Conservation (phyloP, 2,113 vertebrate species). For the Podarcis raffonei region DNA sequence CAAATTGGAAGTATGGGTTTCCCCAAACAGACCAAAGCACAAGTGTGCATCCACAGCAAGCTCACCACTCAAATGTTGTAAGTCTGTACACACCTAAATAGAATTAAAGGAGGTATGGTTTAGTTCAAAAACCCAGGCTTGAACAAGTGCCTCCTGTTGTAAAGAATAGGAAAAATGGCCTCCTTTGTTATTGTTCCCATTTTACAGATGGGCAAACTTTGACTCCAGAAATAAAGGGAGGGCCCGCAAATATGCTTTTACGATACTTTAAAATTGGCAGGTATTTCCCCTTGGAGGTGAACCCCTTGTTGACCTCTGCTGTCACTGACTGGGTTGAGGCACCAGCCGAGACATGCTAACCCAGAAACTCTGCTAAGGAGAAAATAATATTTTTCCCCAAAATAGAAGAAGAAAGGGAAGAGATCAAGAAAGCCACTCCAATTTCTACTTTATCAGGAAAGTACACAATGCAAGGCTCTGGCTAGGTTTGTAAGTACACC, state of each 20-base stretch:
- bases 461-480: not conserved
- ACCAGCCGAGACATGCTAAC: not conserved
- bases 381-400: not conserved
- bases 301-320: constrained; percentile 5
- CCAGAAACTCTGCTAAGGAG: not conserved
- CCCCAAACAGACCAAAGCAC: not conserved
- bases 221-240: not conserved
- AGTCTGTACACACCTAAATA: not conserved
- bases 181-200: not conserved
- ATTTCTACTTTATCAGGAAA: not conserved
- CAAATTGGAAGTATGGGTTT: not conserved
- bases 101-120: not conserved
- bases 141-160: not conserved
- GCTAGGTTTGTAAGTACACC: not conserved
- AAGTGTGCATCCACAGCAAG: not conserved
- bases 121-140: not conserved
- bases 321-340: not conserved
- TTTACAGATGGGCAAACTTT: not conserved
- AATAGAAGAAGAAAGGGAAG: constrained; percentile 6
- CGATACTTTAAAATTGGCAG: not conserved
- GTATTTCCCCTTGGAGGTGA: not conserved
- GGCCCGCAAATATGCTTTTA: not conserved
- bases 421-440: not conserved
- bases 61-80: not conserved
- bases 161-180: not conserved